A percentile compares a stretch with the other conserved stretches of the same genome.
Conservation (phyloP, 2,797 vertebrate species). For the Loris lydekkerianus region DNA sequence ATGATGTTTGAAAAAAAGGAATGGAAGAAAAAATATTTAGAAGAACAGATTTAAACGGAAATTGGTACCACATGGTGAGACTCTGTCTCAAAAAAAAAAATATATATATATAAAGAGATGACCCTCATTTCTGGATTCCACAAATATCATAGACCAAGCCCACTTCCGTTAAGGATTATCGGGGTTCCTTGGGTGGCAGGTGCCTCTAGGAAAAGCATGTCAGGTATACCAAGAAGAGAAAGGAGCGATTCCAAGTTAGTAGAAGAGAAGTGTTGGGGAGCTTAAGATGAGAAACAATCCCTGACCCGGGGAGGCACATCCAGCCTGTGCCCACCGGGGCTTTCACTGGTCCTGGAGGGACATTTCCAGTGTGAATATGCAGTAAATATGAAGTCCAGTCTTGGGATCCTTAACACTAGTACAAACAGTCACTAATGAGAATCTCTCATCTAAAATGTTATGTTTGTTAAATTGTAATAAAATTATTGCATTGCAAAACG, state of each 20-base stretch:
- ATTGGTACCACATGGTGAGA: background rate
- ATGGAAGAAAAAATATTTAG: background rate
- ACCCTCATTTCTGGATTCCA: background rate
- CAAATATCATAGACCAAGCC: background rate
- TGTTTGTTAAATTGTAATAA: constrained; percentile 26
- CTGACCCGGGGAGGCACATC: background rate
- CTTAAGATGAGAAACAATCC: background rate
- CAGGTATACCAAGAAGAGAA: background rate
- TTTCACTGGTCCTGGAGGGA: background rate
- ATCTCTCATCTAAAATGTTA: background rate
- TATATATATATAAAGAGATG: background rate
- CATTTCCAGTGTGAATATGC: background rate
- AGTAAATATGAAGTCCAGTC: background rate
- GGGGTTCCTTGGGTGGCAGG: background rate
- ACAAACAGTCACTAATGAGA: constrained; percentile 23
- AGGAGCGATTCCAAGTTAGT: background rate
- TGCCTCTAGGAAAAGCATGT: background rate
- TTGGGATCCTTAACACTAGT: background rate
- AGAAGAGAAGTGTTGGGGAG: background rate
- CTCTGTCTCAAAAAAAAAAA: background rate
- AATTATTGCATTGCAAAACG: constrained; percentile 40
- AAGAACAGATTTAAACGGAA: constrained; percentile 19
- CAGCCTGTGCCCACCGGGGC: too few species aligned
- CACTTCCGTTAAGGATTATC: background rate
- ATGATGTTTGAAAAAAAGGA: background rate